Evolutionary conservation across 2,797 vertebrate genomes (phyloP).

Genomic region (Chloroceryle inda): DNA sequence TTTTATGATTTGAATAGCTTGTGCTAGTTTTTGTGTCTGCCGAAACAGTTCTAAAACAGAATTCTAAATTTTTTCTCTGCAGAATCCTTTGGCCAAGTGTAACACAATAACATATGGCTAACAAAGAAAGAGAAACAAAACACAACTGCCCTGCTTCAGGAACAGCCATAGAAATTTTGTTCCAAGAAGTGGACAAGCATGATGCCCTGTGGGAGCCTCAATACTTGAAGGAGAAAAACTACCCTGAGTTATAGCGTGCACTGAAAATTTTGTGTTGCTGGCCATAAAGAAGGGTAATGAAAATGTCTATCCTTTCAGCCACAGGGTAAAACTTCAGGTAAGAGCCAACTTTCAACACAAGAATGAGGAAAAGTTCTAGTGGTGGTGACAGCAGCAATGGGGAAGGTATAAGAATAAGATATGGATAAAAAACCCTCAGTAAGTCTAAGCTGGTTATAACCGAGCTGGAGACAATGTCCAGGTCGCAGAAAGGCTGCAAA

Average conservation of each 20-base stretch:
- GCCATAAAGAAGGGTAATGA: neutral
- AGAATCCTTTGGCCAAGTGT: neutral
- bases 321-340: neutral
- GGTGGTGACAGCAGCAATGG: neutral
- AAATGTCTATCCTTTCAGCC: neutral
- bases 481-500: neutral
- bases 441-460: neutral
- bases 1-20: neutral
- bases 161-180: neutral
- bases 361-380: neutral
- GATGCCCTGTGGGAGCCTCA: neutral
- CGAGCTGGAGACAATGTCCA: neutral
- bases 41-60: neutral
- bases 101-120: neutral
- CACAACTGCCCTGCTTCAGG: neutral
- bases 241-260: neutral
- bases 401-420: neutral
- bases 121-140: neutral
- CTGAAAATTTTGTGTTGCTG: neutral
- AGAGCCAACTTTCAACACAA: neutral
- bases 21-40: neutral
- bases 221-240: neutral
- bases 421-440: neutral
- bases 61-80: neutral
- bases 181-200: neutral